These are phyloP conservation scores for Rutilus rutilus DNA, from an alignment of 2,113 vertebrate species.

Conservation along the genomic window DNA sequence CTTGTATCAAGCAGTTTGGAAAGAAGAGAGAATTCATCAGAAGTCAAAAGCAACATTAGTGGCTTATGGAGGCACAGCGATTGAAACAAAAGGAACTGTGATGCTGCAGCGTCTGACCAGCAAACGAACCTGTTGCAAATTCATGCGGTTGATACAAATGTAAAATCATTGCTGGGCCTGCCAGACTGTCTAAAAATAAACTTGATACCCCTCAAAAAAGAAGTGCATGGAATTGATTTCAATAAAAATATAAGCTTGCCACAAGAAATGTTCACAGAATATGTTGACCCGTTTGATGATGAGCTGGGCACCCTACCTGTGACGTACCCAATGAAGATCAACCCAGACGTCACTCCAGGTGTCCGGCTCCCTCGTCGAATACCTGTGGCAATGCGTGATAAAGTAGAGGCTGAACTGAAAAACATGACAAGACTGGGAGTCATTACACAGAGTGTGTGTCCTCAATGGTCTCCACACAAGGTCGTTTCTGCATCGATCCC, in stretches of 20 bases:
- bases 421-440: background rate
- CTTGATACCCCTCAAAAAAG: background rate
- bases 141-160: background rate
- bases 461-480: background rate
- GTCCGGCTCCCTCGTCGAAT: background rate
- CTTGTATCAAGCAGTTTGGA: too few species aligned
- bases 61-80: too few species aligned
- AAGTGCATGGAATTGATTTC: background rate
- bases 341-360: background rate
- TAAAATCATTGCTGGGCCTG: slow-evolving; percentile 1
- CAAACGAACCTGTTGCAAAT: background rate
- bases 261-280: background rate
- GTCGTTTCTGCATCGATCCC: background rate
- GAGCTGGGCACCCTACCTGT: background rate
- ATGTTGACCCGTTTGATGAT: background rate
- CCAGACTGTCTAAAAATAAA: background rate
- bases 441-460: background rate
- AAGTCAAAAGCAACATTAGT: too few species aligned
- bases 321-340: background rate
- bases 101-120: too few species aligned
- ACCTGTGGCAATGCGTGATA: background rate
- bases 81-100: too few species aligned
- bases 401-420: background rate
- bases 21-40: too few species aligned
- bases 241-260: background rate